phyloP scores from a whole-genome alignment of 2,113 vertebrate species.

The Elanoides forficatus region DNA sequence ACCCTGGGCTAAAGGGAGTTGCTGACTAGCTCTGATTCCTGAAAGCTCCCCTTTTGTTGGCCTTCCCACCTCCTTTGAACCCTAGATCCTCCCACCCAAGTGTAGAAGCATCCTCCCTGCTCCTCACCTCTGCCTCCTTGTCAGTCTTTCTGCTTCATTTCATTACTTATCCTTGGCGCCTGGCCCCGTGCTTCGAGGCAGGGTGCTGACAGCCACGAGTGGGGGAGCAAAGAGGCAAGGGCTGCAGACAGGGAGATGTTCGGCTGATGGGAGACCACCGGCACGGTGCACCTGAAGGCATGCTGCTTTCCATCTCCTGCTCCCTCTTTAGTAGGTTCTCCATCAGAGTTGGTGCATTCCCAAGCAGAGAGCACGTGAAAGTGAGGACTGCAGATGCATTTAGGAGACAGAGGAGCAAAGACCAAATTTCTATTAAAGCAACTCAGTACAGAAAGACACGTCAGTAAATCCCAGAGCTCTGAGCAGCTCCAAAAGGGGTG shows the following conservation, averaged over 20 bases:
- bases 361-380: neutral
- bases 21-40: neutral
- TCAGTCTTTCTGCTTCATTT: neutral
- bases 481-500: neutral
- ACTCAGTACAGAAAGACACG: neutral
- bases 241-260: neutral
- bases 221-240: neutral
- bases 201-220: neutral
- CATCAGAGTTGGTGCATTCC: neutral
- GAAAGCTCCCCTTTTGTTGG: neutral
- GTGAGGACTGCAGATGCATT: neutral
- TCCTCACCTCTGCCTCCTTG: neutral
- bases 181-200: neutral
- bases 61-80: neutral
- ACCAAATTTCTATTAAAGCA: neutral
- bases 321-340: neutral
- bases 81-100: neutral
- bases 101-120: neutral
- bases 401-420: neutral
- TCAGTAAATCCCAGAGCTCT: neutral
- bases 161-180: neutral
- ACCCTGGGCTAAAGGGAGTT: neutral
- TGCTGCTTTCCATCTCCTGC: neutral
- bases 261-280: neutral
- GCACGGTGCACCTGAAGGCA: neutral